Conservation (phyloP, 30 jellyfish, hydroid and myxozoan species). For the Catostylus mosaicus region DNA sequence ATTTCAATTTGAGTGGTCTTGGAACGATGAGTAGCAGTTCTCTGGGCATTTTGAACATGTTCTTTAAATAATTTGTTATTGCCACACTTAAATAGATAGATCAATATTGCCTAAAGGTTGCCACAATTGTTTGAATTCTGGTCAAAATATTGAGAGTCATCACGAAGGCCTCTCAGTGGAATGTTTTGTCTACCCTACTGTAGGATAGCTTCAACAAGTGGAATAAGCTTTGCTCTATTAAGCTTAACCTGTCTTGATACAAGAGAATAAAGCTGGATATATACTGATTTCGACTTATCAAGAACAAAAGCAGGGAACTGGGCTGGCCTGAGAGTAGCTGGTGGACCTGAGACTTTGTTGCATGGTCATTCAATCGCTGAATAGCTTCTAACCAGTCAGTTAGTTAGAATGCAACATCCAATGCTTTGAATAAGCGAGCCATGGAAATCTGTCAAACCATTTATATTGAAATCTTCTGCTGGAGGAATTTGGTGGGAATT, state of each 20-base stretch:
- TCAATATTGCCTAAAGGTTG: conserved; percentile 54
- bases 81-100: conserved; percentile 19
- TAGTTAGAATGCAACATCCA: conserved; percentile 61
- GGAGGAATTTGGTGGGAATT: conserved; percentile 23
- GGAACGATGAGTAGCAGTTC: conserved; percentile 37
- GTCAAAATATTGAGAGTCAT: conserved; percentile 32
- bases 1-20: conserved; percentile 13
- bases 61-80: conserved; percentile 11
- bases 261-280: background rate
- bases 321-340: background rate
- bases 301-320: conserved; percentile 33
- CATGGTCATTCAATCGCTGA: conserved; percentile 11
- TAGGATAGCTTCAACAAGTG: conserved; percentile 58
- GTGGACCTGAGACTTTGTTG: conserved; percentile 16
- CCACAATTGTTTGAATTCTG: conserved; percentile 44
- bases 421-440: conserved; percentile 61
- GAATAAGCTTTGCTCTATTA: conserved; percentile 45
- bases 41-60: conserved; percentile 3
- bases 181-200: conserved; percentile 60
- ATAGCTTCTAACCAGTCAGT: conserved; percentile 10
- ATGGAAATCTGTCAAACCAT: conserved; percentile 22
- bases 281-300: background rate
- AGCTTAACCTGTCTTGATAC: background rate
- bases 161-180: conserved; percentile 74
- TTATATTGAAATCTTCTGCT: conserved; percentile 48